phyloP scores from a whole-genome alignment of 2,797 vertebrate genomes.

The Mus minutoides region DNA sequence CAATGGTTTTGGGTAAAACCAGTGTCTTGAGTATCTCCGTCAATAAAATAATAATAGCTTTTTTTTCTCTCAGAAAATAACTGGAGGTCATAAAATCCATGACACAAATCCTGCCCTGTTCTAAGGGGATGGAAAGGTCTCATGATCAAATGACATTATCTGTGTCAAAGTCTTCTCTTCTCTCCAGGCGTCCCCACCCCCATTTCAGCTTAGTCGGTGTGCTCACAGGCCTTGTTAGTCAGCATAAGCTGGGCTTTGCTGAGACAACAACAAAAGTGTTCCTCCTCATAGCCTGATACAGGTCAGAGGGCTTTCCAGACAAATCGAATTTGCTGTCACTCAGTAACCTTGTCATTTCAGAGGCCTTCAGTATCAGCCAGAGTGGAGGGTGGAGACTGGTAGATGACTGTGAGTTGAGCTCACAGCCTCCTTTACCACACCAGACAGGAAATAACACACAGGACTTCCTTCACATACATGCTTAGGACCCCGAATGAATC shows the following conservation, averaged over 20 bases:
- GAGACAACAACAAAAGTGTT: not conserved
- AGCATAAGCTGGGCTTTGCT: not conserved
- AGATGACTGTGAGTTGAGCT: rapidly evolving
- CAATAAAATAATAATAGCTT: not conserved
- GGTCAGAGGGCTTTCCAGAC: not conserved
- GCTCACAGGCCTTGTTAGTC: not conserved
- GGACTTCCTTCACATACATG: not conserved
- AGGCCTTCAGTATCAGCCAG: not conserved
- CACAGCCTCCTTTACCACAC: rapidly evolving
- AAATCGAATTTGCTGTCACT: not conserved
- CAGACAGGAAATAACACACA: not conserved
- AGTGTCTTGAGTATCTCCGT: not conserved
- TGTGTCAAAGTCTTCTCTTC: not conserved
- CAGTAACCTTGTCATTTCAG: not conserved
- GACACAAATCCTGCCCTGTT: not conserved
- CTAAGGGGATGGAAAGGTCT: not conserved
- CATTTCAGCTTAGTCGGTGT: not conserved
- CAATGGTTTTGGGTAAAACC: not conserved
- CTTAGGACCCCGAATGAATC: not conserved
- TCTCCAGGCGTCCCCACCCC: too few relatives aligned
- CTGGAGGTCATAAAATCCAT: not conserved
- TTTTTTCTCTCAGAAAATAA: not conserved
- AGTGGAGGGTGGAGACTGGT: not conserved
- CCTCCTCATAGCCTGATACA: not conserved
- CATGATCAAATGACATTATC: not conserved